These are phyloP conservation scores for Drosophila ustulata DNA, from an alignment of 2,888 invertebrate species.

Conservation along the genomic window DNA sequence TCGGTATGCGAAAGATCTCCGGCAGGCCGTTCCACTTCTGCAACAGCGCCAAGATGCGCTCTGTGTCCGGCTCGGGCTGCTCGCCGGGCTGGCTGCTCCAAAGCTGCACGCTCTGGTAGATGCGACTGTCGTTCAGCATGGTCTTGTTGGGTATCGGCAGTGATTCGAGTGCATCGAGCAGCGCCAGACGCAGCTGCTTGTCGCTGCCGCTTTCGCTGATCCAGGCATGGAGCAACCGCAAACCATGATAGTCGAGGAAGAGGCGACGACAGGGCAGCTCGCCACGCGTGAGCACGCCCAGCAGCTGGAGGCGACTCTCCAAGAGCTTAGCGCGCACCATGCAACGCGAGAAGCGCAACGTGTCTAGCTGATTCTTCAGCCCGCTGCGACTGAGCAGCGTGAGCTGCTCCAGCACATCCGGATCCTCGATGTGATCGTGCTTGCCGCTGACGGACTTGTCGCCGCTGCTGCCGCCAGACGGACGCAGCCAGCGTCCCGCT, in stretches of 20 bases:
- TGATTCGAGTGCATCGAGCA: slow-evolving; percentile 92
- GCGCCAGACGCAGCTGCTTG: slow-evolving; percentile 87
- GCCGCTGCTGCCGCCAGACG: slow-evolving; percentile 32
- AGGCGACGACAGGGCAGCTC: slow-evolving; percentile 93
- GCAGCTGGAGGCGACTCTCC: slow-evolving; percentile 90
- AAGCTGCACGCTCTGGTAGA: slow-evolving; percentile 93
- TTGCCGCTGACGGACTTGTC: slow-evolving; percentile 36
- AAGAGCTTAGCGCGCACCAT: slow-evolving; percentile 96
- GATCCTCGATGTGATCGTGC: slow-evolving; percentile 87
- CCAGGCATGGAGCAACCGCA: slow-evolving; percentile 96
- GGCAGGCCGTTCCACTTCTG: slow-evolving; percentile 83
- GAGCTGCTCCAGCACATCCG: slow-evolving; percentile 93
- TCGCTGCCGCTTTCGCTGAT: slow-evolving; percentile 89
- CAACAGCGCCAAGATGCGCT: slow-evolving; percentile 42
- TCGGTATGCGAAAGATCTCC: slow-evolving; percentile 89
- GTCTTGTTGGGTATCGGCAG: slow-evolving; percentile 97
- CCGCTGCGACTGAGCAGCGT: slow-evolving; percentile 91
- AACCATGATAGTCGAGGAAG: slow-evolving; percentile 97
- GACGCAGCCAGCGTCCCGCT: slow-evolving; percentile 68
- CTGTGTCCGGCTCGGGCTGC: slow-evolving; percentile 1
- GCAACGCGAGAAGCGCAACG: slow-evolving; percentile 94
- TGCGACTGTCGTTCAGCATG: slow-evolving; percentile 96
- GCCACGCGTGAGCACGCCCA: slow-evolving; percentile 92
- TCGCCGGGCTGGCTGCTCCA: slow-evolving; percentile 86
- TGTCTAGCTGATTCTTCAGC: slow-evolving; percentile 95